phyloP scores from a whole-genome alignment of 1,140 invertebrate species.

The Neomicropteryx cornuta region DNA sequence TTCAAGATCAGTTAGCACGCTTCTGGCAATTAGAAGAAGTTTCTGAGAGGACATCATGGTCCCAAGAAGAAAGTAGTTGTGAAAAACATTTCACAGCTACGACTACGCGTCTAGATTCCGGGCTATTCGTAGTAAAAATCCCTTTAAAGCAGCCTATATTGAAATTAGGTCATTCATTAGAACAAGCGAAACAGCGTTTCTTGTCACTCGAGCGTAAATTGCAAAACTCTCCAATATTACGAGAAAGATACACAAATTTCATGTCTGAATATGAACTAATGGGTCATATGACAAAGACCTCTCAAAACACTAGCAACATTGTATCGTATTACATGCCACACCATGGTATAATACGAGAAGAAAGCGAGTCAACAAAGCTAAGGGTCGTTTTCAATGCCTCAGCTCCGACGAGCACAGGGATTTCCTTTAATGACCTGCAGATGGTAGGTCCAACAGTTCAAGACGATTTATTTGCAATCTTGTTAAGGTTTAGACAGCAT shows the following conservation, averaged over 20 bases:
- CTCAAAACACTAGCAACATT: no score
- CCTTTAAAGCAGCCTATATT: slow-evolving; percentile 6
- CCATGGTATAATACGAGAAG: slow-evolving; percentile 20
- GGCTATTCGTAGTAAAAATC: slow-evolving; percentile 1
- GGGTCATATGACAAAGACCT: slow-evolving; percentile 19
- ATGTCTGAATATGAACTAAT: slow-evolving; percentile 22
- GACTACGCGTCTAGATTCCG: slow-evolving; percentile 2
- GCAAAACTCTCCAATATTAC: slow-evolving; percentile 7
- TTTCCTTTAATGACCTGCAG: slow-evolving; percentile 25
- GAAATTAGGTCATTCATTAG: slow-evolving; percentile 3
- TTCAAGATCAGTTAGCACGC: slow-evolving; percentile 12
- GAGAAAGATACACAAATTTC: slow-evolving; percentile 15
- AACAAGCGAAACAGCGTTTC: slow-evolving; percentile 5
- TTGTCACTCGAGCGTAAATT: slow-evolving; percentile 4
- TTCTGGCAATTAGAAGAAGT: slow-evolving; percentile 18
- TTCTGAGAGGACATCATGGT: slow-evolving; percentile 6
- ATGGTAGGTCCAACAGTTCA: slow-evolving; percentile 20
- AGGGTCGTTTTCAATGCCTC: slow-evolving; percentile 29
- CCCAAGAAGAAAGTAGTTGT: slow-evolving; percentile 15
- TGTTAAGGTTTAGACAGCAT: slow-evolving; percentile 20
- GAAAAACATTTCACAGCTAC: slow-evolving; percentile 15
- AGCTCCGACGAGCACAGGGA: slow-evolving; percentile 16
- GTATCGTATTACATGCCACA: slow-evolving; percentile 20
- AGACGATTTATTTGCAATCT: slow-evolving; percentile 22
- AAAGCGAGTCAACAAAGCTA: slow-evolving; percentile 19